Base-by-base conservation (phyloP, 2,113 vertebrate genomes). In the Nettapus auritus region DNA sequence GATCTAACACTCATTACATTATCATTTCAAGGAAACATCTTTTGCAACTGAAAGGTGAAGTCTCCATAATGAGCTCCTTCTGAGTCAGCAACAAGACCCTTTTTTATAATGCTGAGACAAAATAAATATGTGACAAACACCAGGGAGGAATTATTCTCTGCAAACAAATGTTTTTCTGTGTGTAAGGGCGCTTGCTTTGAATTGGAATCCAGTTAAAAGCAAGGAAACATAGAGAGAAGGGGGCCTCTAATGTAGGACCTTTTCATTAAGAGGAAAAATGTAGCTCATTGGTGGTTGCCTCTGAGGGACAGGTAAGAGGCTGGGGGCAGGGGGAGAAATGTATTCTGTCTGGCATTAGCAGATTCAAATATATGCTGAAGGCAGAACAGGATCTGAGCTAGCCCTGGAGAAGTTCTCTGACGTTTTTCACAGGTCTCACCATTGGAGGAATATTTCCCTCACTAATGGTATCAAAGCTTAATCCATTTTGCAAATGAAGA, bases 21-120 rank as follows among this genome's bases (percentile, higher is more conserved):
- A 94, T 93, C 94, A 89, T 96, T 97, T 97, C 96, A 97, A 96
- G 97, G 94, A 96, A 96, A 96, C 94, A 94, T 95, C 94, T 91
- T 96, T 70, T 82, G 93, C 94, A 64, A 88, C 80, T 62, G 94
- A 91, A 94, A 97, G 92, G 95, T 95, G 96, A 97, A 92, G 96
- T 64, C 87, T 91, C 87, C 90, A 67, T 95, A 97, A 97, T 94
- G 96, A 97, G 92, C 93, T 82, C 80, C 94, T 95, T 97, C 95
- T 82, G 83, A 96, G 82, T 94, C 95, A 96, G 93, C 84, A 89
- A 69, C 53, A 69, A 87, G 90, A 84, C 31, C 28, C 64, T 60
- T 91, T 94, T 93, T 91, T 70, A 33, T 50, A 75, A 92, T 5
- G 42, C 80, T 81, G 92, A 90, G 90, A 94, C 90, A 96, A 96